Conservation (phyloP, 2,797 vertebrate genomes). For the Danio aesculapii region DNA sequence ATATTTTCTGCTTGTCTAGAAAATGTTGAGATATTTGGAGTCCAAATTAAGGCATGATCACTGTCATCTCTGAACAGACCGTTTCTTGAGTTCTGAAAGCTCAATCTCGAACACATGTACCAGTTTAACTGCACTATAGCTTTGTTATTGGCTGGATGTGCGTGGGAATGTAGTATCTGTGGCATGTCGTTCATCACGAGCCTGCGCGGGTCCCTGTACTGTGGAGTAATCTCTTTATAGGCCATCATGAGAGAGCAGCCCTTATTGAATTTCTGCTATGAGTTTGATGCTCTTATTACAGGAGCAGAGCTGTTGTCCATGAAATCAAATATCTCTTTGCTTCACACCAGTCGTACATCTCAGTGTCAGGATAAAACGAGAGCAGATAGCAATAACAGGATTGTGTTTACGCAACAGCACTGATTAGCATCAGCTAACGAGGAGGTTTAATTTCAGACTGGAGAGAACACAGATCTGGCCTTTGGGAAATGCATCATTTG, state of each 20-base stretch:
- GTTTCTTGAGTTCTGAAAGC: not conserved
- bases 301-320: constrained; percentile 71
- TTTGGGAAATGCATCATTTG: constrained; percentile 55
- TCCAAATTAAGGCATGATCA: too few species aligned
- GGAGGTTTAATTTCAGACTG: constrained; percentile 71
- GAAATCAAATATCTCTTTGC: constrained; percentile 77
- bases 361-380: constrained; percentile 79
- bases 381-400: constrained; percentile 69
- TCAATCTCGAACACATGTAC: not conserved
- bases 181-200: constrained; percentile 63
- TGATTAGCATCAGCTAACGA: constrained; percentile 75
- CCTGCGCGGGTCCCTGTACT: constrained; percentile 67
- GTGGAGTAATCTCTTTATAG: constrained; percentile 79
- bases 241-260: constrained; percentile 46
- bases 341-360: constrained; percentile 76
- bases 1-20: too few species aligned
- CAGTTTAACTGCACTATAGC: not conserved
- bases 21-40: too few species aligned
- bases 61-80: not conserved
- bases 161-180: constrained; percentile 28
- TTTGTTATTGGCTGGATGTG: not conserved
- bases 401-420: constrained; percentile 68
- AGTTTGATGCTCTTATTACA: constrained; percentile 80
- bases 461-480: constrained; percentile 47
- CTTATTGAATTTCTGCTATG: constrained; percentile 74